Conservation (phyloP, 2,888 invertebrate species). For the Hybos culiciformis region DNA sequence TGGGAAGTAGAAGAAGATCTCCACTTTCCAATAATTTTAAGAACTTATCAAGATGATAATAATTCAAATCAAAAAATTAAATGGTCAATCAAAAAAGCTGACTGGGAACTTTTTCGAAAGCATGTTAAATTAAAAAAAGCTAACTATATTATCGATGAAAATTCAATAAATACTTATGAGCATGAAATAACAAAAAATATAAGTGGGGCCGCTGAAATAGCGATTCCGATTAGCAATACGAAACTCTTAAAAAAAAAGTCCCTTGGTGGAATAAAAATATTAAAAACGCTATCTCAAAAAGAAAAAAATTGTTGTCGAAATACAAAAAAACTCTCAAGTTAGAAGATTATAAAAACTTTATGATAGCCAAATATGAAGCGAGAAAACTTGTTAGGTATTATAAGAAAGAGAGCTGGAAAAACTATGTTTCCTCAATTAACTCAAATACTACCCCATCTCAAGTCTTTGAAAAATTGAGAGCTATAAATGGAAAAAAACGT, state of each 20-base stretch:
- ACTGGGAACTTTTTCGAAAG: not conserved
- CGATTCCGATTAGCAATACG: too few species aligned
- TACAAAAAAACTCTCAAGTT: not conserved
- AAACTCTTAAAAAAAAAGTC: not conserved
- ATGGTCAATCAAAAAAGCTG: not conserved
- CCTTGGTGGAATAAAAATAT: constrained; percentile 1
- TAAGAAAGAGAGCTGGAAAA: not conserved
- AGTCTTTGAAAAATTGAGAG: not conserved
- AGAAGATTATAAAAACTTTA: not conserved
- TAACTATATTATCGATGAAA: too few species aligned
- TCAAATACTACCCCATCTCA: not conserved
- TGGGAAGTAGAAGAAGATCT: not conserved
- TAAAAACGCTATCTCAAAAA: not conserved
- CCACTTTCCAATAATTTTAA: not conserved
- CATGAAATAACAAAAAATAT: too few species aligned
- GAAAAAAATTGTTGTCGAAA: not conserved
- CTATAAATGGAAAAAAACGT: not conserved
- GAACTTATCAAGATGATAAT: too few species aligned
- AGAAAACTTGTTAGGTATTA: not conserved
- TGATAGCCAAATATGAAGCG: not conserved
- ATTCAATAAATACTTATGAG: too few species aligned
- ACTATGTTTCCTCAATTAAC: not conserved
- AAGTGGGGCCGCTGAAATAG: too few species aligned
- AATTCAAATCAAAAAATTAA: not conserved
- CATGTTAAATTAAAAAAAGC: not conserved